These are phyloP conservation scores for Engraulis encrasicolus DNA, from an alignment of 2,113 vertebrate species.

Conservation along the genomic window DNA sequence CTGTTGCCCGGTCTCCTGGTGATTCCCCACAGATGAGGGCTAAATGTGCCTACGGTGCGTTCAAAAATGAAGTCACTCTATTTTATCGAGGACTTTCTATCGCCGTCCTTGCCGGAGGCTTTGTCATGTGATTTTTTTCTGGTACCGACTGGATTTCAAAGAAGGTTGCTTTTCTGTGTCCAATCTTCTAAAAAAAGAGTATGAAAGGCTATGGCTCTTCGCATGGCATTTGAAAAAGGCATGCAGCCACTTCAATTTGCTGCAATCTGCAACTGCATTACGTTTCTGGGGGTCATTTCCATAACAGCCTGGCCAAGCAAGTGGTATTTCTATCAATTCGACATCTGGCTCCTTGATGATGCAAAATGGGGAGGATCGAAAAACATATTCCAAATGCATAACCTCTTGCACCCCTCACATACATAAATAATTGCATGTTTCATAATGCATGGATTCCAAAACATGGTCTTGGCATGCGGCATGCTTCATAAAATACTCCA, in stretches of 20 bases:
- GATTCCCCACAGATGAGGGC: background rate
- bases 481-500: conserved; percentile 35
- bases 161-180: background rate
- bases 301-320: background rate
- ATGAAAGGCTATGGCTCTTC: background rate
- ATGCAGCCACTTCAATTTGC: background rate
- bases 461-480: conserved; percentile 38
- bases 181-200: background rate
- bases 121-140: background rate
- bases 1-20: background rate
- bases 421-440: conserved; percentile 2
- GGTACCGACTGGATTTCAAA: background rate
- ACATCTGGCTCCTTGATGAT: background rate
- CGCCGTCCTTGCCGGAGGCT: background rate
- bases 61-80: background rate
- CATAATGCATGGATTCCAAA: conserved; percentile 38
- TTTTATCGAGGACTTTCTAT: background rate
- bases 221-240: background rate
- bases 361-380: background rate
- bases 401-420: background rate
- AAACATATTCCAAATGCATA: background rate
- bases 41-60: background rate
- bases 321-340: background rate
- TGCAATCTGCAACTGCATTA: background rate
- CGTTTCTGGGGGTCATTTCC: conserved; percentile 10